phyloP scores from a whole-genome alignment of 2,113 vertebrate genomes.

The Seriola aureovittata region DNA sequence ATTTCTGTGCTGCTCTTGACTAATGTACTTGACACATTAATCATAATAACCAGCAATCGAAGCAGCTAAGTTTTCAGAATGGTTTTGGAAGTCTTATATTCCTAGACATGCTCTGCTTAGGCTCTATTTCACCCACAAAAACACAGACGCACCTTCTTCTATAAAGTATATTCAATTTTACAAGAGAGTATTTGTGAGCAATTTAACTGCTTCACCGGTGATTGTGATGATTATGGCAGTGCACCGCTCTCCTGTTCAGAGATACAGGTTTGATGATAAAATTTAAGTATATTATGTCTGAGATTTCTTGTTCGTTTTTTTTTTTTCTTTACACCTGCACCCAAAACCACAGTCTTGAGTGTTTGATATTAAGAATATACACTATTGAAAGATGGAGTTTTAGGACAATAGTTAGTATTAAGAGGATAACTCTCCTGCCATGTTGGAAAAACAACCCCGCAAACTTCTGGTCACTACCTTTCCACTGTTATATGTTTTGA shows the following conservation, averaged over 20 bases:
- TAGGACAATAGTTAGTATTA: not conserved
- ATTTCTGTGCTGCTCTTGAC: conserved; percentile 6
- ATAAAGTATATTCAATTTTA: conserved; percentile 24
- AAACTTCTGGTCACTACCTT: conserved; percentile 26
- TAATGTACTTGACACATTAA: conserved; percentile 1
- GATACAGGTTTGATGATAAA: not conserved
- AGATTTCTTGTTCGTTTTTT: not conserved
- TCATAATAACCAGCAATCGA: not conserved
- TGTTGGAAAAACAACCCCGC: conserved; percentile 15
- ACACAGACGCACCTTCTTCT: not conserved
- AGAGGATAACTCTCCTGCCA: not conserved
- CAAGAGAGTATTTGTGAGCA: conserved; percentile 5
- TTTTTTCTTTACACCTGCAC: not conserved
- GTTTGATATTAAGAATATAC: conserved; percentile 19
- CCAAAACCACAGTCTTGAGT: not conserved
- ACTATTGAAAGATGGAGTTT: conserved; percentile 6
- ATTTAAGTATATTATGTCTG: conserved; percentile 29
- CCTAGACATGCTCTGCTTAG: conserved; percentile 31
- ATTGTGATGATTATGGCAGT: conserved; percentile 28
- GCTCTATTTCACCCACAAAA: conserved; percentile 15
- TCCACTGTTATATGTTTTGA: conserved; percentile 20
- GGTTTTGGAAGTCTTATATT: not conserved
- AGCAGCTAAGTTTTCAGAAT: not conserved
- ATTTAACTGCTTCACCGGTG: not conserved
- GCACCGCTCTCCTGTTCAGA: conserved; percentile 29